Evolutionary conservation across 2,113 vertebrate genomes (phyloP), one percentile per base, ranked within the genome.

Genomic region (Dromaius novaehollandiae): DNA sequence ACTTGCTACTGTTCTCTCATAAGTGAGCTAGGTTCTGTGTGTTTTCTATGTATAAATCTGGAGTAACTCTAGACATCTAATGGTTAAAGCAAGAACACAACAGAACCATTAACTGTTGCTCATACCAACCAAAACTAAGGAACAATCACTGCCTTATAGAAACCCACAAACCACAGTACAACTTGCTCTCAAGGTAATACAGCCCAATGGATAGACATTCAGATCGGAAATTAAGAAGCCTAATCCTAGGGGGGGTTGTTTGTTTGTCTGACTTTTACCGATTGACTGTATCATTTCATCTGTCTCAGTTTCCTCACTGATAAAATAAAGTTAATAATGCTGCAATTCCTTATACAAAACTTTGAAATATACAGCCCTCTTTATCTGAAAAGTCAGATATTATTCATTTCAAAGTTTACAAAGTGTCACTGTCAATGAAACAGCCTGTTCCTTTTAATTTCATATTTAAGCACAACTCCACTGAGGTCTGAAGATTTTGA

Each of bases 391-490:
- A 82, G 48, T 48, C 73, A 65, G 16, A 7, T 44, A 55, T 46
- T 70, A 86, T 46, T 36, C 28, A 9, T 53, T 42, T 74, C 40
- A 28, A 76, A 73, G 36, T 86, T 95, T 71, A 85, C 44, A 60
- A 82, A 97, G 60, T 32, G 30, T 66, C 71, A 70, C 4, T 58
- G 78, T 40, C 74, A 79, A 89, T 34, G 36, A 87, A 94, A 92
- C 42, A 56, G 76, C 36, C 64, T 44, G 53, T 15, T 90, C 64
- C 83, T 89, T 89, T 85, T 77, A 86, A 87, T 89, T 75, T 64
- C 53, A n/a, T 64, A 20, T 90, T 97, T 89, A 93, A 96, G 89
- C 51, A 46, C 44, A 89, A 80, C 63, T 79, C 74, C 11, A 24
- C n/a, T 32, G 18, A 88, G n/a, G 84, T 87, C 69, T 94, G 71